A percentile compares a stretch with the other conserved stretches of the same genome.
phyloP scores from a whole-genome alignment of 2,888 invertebrate species.

The Augiades crinisus region DNA sequence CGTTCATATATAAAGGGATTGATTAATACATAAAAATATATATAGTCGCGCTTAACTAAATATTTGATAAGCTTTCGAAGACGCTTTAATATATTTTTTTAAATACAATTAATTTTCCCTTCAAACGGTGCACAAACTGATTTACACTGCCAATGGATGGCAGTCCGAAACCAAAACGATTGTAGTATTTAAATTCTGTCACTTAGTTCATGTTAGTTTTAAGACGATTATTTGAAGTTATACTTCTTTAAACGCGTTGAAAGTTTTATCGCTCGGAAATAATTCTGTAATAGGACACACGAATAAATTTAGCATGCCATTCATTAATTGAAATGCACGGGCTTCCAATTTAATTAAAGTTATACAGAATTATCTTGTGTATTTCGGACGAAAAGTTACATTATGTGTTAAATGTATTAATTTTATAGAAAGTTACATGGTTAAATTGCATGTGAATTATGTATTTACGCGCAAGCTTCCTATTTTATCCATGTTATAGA shows the following conservation, averaged over 20 bases:
- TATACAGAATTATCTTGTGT: too few species aligned
- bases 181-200: conserved; percentile 56
- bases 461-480: too few species aligned
- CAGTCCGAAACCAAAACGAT: conserved; percentile 55
- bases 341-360: too few species aligned
- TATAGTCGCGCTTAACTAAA: conserved; percentile 18
- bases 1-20: conserved; percentile 19
- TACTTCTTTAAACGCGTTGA: background rate
- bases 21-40: conserved; percentile 7
- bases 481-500: too few species aligned
- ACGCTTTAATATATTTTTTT: conserved; percentile 29
- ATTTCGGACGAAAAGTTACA: too few species aligned
- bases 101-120: conserved; percentile 13
- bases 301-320: too few species aligned
- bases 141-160: conserved; percentile 37
- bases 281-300: too few species aligned
- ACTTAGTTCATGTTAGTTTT: conserved; percentile 57
- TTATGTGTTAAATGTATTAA: too few species aligned
- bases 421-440: too few species aligned
- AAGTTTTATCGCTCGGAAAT: too few species aligned
- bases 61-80: conserved; percentile 22
- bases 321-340: too few species aligned
- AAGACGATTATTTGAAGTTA: conserved; percentile 37
- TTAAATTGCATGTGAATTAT: too few species aligned
- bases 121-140: conserved; percentile 51